Evolutionary conservation across 2,797 vertebrate genomes (phyloP).

Genomic region (Selene dorsalis): DNA sequence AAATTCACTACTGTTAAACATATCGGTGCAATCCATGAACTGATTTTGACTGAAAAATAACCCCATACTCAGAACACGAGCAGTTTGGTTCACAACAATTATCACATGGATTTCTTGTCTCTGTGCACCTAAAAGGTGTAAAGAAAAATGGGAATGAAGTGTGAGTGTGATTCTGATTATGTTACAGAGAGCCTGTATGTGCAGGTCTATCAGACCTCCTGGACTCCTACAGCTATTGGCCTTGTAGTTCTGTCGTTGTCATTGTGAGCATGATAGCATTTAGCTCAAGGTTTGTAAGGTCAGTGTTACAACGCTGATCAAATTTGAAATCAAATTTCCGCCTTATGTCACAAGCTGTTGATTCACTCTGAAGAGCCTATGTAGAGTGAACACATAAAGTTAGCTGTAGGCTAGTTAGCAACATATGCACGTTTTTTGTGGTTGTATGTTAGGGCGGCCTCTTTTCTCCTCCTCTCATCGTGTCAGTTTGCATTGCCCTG

Average conservation of each 20-base stretch:
- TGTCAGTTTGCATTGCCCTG: background rate
- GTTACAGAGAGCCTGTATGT: background rate
- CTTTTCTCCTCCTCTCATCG: too few relatives aligned
- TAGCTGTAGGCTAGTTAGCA: background rate
- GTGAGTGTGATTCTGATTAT: constrained; percentile 18
- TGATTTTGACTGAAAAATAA: constrained; percentile 7
- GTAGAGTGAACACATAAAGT: background rate
- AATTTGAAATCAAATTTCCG: too few relatives aligned
- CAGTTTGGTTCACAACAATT: constrained; percentile 16
- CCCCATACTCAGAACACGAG: background rate
- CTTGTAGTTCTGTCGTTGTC: background rate
- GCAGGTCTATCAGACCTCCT: background rate
- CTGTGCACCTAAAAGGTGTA: background rate
- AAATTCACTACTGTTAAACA: background rate
- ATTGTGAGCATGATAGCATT: too few relatives aligned
- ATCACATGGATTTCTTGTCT: constrained; percentile 9
- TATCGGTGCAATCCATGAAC: background rate
- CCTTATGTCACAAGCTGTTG: background rate
- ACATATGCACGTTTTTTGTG: background rate
- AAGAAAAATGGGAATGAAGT: constrained; percentile 16
- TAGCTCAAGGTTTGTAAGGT: too few relatives aligned
- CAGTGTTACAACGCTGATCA: too few relatives aligned
- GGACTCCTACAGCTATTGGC: background rate
- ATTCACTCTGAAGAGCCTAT: background rate
- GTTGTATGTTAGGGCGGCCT: too few relatives aligned